Evolutionary conservation across 2,113 vertebrate species (phyloP).

Genomic region (Delphinus delphis): DNA sequence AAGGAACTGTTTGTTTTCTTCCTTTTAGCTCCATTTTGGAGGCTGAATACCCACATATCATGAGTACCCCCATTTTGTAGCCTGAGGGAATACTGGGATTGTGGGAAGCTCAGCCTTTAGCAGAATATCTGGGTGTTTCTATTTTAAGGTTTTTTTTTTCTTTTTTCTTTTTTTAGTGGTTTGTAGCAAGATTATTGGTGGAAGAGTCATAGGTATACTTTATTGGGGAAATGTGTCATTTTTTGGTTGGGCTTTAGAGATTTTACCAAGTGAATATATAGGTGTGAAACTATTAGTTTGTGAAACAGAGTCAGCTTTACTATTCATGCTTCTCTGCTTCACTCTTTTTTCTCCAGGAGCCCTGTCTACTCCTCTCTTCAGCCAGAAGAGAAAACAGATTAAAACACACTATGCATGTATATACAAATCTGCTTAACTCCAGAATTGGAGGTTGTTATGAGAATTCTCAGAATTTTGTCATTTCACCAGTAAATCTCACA

Average conservation of each 20-base stretch:
- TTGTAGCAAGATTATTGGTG: neutral
- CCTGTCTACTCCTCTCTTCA: neutral
- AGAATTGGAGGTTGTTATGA: neutral
- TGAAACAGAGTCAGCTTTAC: neutral
- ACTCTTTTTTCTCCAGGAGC: neutral
- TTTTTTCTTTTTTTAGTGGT: neutral
- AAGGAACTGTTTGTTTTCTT: neutral
- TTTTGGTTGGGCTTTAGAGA: neutral
- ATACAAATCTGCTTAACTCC: neutral
- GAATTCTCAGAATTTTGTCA: neutral
- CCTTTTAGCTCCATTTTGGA: neutral
- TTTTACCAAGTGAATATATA: neutral
- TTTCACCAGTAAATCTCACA: neutral
- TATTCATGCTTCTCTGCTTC: neutral
- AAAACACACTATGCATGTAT: neutral
- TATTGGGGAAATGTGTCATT: neutral
- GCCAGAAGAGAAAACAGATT: neutral
- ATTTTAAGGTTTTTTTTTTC: neutral
- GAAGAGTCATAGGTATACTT: neutral
- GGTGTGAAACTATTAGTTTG: neutral
- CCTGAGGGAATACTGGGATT: neutral
- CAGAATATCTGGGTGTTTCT: neutral
- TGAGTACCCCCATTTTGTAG: neutral
- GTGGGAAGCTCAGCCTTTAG: neutral
- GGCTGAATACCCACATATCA: neutral